Evolutionary conservation across 30 jellyfish, hydroid and myxozoan species (phyloP), one percentile per base, ranked within the genome.

Genomic region (Euphysa ruthae): DNA sequence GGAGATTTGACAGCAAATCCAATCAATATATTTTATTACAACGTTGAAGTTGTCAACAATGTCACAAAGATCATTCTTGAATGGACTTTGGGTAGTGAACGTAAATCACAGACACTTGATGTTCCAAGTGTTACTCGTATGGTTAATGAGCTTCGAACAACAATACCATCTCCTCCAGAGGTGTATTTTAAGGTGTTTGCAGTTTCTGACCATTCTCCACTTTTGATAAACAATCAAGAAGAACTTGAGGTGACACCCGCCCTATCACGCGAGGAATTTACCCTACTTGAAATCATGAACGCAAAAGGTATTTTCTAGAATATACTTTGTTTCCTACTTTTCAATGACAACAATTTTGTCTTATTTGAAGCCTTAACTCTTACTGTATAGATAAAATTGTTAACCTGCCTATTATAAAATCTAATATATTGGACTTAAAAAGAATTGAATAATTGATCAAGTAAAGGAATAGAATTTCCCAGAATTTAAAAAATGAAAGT

Each of bases 141-240:
- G 80, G 85, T 87, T 22, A 86, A 86, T 42, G 96, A 86, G 61
- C 57, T 86, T 49, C 69, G 92, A 22, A 81, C 94, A 15, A 62
- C 97, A 3, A 93, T 88, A 16, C 97, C 97, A 27, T 85, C 81
- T 35, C 97, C 97, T 3, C 97, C 97, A 16, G 97, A 93, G n/a
- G 94, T 88, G 24, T 73, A 78, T 7, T 79, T 88, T 69, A 74
- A 73, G 54, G 97, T 92, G 0, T 69, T 32, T 49, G 65, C 70
- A 13, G 68, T 38, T 42, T 88, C 68, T 1, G 97, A 88, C 54
- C 74, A 76, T 25, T 18, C 91, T 15, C 93, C 79, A 19, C 27
- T 88, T 66, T 64, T 74, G 26, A 81, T 88, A 49, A 81, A 88
- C 55, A 74, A 69, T 56, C 78, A 62, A 15, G 97, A 88, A 19